A percentile compares a stretch with the other conserved stretches of the same genome.
Evolutionary conservation across 2,113 vertebrate species (phyloP).

Genomic region (Nothocercus julius): DNA sequence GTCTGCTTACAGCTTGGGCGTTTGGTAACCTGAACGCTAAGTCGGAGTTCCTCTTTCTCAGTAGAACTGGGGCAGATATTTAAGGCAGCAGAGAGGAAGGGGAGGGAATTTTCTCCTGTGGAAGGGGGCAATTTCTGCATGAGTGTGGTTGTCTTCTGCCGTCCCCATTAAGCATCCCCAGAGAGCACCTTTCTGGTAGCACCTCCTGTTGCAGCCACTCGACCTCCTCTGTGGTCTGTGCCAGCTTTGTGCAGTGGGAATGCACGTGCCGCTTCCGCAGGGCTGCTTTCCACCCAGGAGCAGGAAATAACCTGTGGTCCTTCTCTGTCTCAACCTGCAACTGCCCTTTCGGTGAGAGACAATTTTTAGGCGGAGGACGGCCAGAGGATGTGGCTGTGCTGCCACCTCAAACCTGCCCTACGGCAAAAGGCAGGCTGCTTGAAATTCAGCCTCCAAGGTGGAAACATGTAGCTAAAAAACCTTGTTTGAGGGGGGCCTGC

Average conservation of each 20-base stretch:
- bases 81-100: neutral
- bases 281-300: neutral
- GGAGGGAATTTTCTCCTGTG: neutral
- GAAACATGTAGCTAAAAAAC: neutral
- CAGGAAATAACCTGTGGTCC: too few species aligned
- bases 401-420: neutral
- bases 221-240: neutral
- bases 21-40: slow-evolving; percentile 19
- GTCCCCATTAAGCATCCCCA: neutral
- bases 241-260: neutral
- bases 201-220: neutral
- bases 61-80: neutral
- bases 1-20: neutral
- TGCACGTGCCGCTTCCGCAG: neutral
- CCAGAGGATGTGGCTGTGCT: neutral
- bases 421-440: neutral
- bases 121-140: neutral
- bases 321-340: accelerated
- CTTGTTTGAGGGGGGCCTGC: neutral
- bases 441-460: neutral
- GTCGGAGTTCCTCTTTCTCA: slow-evolving; percentile 32
- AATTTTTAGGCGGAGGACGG: accelerated
- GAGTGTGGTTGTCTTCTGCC: neutral
- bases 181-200: neutral
- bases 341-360: neutral